Evolutionary conservation across 2,797 vertebrate species (phyloP), one percentile per base, ranked within the genome.

Genomic region (Gadopsis bispinosus): DNA sequence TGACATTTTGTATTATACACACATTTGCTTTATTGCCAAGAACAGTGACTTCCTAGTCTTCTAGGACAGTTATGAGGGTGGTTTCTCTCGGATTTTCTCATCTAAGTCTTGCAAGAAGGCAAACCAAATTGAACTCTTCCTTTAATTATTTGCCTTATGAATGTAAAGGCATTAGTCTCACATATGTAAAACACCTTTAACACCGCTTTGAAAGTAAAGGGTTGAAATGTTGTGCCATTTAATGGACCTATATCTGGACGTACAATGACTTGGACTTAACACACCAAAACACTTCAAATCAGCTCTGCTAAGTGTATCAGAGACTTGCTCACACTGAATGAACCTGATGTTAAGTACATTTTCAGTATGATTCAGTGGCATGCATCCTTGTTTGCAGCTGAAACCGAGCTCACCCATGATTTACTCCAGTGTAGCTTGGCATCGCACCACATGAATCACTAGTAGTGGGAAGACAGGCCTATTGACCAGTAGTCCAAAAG

Each of bases 381-480:
- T 51, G 47, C 9, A 1, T 72, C 55, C 80, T 22, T 62, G 59
- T 76, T 70, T 72, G 68, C 9, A 22, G 60, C 66, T 33, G 37
- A 61, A 75, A 45, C 73, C 19, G 54, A 50, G 63, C 68, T 74
- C 33, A 8, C 29, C 73, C 69, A 58, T 80, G 79, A 87, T 79
- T 87, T 75, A 88, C 55, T 77, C 43, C 75, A 47, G 73, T 83
- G 79, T 82, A 69, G 58, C 87, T 86, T 91, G 88, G 89, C 85
- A 54, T 31, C 2, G 17, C 7, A 74, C 79, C 88, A 88, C 87
- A 92, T 93, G 89, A 86, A 91, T 93, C 65, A 70, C 81, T 63
- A n/a, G 69, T 92, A 91, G 93, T 86, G 87, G 85, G 83, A 86
- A 89, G 86, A 90, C 87, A 81, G 90, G 78, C 81, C 80, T 92